Evolutionary conservation across 2,888 invertebrate species (phyloP).

Genomic region (Mystacides longicornis): DNA sequence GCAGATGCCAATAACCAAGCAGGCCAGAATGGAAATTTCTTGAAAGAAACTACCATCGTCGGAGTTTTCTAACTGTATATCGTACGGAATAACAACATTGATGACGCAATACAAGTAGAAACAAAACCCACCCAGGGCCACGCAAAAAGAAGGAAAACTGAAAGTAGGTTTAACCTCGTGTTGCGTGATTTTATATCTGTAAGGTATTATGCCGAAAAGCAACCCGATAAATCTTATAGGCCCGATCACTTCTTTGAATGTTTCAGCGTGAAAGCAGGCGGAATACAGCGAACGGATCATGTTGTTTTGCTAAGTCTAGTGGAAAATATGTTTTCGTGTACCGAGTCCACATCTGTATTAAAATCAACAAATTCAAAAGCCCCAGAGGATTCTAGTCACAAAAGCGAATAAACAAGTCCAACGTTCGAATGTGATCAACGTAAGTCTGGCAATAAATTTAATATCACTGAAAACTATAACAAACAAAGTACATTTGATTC

Average conservation of each 20-base stretch:
- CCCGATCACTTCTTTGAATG: background rate
- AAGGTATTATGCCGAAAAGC: background rate
- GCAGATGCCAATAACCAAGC: background rate
- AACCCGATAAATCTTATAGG: background rate
- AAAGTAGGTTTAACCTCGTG: background rate
- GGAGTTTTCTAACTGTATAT: background rate
- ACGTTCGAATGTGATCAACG: no score
- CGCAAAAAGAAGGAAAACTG: background rate
- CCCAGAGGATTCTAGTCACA: no score
- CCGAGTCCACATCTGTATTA: no score
- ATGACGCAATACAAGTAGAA: background rate
- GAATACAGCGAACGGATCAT: background rate
- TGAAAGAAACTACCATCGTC: background rate
- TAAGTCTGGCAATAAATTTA: no score
- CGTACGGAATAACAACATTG: background rate
- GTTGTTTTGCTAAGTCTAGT: no score
- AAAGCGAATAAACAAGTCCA: no score
- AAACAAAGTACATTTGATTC: no score
- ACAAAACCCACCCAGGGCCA: background rate
- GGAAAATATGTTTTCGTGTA: no score
- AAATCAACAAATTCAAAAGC: no score
- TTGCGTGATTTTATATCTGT: background rate
- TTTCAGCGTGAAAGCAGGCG: background rate
- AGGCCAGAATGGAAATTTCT: background rate
- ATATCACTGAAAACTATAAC: no score